Percentiles rank a stretch among this genome's conserved stretches.
phyloP scores from a whole-genome alignment of 1,140 invertebrate genomes.

The Probaryconus sp. region DNA sequence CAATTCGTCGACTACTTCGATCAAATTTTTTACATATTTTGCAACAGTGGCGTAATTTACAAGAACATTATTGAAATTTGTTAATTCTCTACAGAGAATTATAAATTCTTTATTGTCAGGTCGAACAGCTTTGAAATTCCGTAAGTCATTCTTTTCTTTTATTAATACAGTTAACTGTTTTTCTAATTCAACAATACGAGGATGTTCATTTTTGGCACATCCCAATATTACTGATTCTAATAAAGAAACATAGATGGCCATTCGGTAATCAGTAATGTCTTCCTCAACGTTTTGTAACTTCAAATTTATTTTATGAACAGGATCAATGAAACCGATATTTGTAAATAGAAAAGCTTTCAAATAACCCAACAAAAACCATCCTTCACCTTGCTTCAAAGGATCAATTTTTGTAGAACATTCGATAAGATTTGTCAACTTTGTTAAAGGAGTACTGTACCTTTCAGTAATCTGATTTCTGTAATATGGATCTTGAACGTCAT shows the following conservation, averaged over 20 bases:
- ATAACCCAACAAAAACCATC: constrained; percentile 75
- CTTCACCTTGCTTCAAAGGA: constrained; percentile 57
- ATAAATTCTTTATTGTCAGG: constrained; percentile 79
- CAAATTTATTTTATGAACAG: constrained; percentile 84
- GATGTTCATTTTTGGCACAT: constrained; percentile 44
- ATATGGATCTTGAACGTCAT: constrained; percentile 28
- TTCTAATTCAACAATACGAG: constrained; percentile 46
- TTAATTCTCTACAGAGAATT: constrained; percentile 70
- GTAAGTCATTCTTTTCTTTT: constrained; percentile 50
- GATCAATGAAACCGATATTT: constrained; percentile 82
- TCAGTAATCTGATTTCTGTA: constrained; percentile 3
- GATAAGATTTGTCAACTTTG: constrained; percentile 45
- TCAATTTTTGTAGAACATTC: constrained; percentile 52
- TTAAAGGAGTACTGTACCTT: constrained; percentile 46
- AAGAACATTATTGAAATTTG: constrained; percentile 62
- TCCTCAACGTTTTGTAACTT: constrained; percentile 83
- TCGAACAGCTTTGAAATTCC: constrained; percentile 77
- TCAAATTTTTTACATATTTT: constrained; percentile 49
- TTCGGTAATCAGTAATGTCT: constrained; percentile 78
- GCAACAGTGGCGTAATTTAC: constrained; percentile 56
- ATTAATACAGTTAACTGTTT: constrained; percentile 58
- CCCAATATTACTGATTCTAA: constrained; percentile 64
- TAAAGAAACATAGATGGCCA: constrained; percentile 59
- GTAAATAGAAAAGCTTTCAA: constrained; percentile 74
- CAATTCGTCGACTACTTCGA: constrained; percentile 1